Percentiles rank a stretch among this genome's conserved stretches.
phyloP scores from a whole-genome alignment of 2,888 invertebrate species.

The Lithodes maja region DNA sequence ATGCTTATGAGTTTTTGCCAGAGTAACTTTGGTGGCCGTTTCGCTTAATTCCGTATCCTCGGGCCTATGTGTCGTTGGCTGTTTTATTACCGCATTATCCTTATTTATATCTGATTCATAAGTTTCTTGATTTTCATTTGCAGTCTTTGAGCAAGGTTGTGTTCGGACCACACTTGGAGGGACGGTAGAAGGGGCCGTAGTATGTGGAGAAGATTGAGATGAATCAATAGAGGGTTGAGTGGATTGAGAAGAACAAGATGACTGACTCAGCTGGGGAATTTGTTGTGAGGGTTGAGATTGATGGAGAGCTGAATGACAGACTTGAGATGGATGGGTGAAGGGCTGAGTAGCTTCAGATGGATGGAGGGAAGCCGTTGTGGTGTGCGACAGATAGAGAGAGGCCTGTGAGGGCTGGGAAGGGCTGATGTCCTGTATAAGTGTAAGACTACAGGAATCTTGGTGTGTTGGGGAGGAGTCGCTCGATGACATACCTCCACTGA shows the following conservation, averaged over 20 bases:
- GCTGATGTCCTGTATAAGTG: conserved; percentile 50
- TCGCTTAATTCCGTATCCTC: background rate
- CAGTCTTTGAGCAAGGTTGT: background rate
- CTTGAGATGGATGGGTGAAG: background rate
- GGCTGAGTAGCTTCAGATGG: no score
- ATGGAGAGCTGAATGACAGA: conserved; percentile 40
- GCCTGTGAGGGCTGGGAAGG: conserved; percentile 8
- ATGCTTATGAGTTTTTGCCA: background rate
- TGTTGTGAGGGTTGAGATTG: background rate
- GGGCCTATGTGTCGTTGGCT: conserved; percentile 9
- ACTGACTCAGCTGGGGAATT: background rate
- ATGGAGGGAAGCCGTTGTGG: background rate
- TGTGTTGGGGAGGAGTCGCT: conserved; percentile 59
- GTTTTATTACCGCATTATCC: conserved; percentile 15
- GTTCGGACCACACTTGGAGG: background rate
- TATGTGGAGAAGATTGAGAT: background rate
- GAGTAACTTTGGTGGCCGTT: background rate
- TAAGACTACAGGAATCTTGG: conserved; percentile 54
- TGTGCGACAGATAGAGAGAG: conserved; percentile 30
- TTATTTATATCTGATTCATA: background rate
- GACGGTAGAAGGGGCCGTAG: background rate
- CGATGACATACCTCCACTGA: conserved; percentile 48
- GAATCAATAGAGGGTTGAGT: background rate
- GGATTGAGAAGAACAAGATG: background rate
- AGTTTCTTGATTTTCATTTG: background rate